phyloP scores from a whole-genome alignment of 2,888 invertebrate genomes.

The Clivina fossor region DNA sequence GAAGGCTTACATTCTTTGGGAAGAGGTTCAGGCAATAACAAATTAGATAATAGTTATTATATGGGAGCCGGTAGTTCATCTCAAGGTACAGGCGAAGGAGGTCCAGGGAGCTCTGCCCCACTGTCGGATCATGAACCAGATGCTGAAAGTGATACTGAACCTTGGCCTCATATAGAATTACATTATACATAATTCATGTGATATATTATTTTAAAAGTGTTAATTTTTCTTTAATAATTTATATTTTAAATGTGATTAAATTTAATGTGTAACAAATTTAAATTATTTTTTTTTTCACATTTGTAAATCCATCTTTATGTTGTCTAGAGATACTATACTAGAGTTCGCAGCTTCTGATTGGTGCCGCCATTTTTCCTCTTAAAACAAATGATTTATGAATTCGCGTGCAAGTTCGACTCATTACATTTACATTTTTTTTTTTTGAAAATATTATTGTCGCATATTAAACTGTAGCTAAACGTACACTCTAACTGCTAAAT shows the following conservation, averaged over 20 bases:
- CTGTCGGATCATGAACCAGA: conserved; percentile 49
- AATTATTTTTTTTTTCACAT: background rate
- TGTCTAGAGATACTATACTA: no score
- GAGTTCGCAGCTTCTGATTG: no score
- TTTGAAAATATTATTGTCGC: no score
- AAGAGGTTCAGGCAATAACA: conserved; percentile 49
- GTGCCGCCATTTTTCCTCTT: no score
- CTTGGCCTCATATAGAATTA: conserved; percentile 42
- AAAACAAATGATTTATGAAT: no score
- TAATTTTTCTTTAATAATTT: conserved; percentile 3
- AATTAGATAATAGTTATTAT: conserved; percentile 58
- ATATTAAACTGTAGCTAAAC: no score
- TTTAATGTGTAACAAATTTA: background rate
- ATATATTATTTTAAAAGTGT: background rate
- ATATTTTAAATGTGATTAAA: background rate
- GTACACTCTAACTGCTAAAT: no score
- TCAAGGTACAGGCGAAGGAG: conserved; percentile 54
- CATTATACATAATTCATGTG: conserved; percentile 14
- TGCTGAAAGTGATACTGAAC: conserved; percentile 50
- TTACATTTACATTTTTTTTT: no score
- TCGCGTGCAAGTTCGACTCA: no score
- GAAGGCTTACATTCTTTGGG: conserved; percentile 68
- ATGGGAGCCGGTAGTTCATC: conserved; percentile 55
- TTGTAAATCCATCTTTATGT: no score
- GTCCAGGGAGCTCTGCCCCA: conserved; percentile 44